These are phyloP conservation scores for Lutraria lutraria DNA, from an alignment of 2,888 invertebrate genomes.

Conservation along the genomic window DNA sequence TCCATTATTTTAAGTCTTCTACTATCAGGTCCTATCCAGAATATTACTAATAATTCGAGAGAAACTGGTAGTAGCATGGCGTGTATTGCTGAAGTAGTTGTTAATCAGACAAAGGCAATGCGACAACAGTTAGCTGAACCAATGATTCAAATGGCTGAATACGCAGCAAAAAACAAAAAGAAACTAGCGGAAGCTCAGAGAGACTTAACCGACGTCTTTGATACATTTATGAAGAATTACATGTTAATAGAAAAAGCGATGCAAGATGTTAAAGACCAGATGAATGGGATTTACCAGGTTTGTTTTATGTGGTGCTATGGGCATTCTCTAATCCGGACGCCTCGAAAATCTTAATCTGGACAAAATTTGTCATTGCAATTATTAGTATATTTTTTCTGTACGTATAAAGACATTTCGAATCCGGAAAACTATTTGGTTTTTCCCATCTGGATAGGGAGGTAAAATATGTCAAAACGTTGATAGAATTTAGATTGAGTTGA, in stretches of 20 bases:
- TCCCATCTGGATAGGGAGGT: too few relatives aligned
- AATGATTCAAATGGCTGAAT: constrained; percentile 47
- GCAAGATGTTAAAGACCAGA: background rate
- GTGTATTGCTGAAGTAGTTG: constrained; percentile 71
- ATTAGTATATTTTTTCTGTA: too few relatives aligned
- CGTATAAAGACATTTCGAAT: too few relatives aligned
- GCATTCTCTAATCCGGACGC: too few relatives aligned
- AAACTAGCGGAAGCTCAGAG: constrained; percentile 24
- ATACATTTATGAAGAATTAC: background rate
- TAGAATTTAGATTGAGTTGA: too few relatives aligned
- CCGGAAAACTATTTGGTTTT: too few relatives aligned
- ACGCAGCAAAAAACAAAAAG: constrained; percentile 41
- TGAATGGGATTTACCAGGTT: constrained; percentile 28
- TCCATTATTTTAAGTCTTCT: constrained; percentile 71
- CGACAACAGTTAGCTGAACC: constrained; percentile 65
- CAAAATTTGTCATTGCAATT: too few relatives aligned
- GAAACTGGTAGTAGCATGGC: constrained; percentile 69
- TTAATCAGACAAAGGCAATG: constrained; percentile 63
- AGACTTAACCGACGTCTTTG: background rate
- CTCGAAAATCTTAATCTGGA: too few relatives aligned
- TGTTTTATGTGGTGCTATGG: background rate
- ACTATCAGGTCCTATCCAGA: constrained; percentile 66
- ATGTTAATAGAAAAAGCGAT: background rate
- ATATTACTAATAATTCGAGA: constrained; percentile 68
- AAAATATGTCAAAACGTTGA: too few relatives aligned